Evolutionary conservation across 2,888 invertebrate species (phyloP).

Genomic region (Micropterix aruncella): DNA sequence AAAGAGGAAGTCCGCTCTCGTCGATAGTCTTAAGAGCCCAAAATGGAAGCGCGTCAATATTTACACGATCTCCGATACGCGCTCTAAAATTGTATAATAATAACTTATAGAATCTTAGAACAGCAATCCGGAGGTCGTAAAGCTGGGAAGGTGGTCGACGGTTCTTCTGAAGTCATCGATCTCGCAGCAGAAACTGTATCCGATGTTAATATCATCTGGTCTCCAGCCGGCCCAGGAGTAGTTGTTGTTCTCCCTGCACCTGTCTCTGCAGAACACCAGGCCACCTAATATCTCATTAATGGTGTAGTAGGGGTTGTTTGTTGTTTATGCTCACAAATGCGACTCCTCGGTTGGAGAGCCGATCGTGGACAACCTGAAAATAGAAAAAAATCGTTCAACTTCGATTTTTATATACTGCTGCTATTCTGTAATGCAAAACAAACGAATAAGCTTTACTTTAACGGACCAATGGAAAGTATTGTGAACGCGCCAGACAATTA

Average conservation of each 20-base stretch:
- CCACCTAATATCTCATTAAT: conserved; percentile 20
- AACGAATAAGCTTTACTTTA: too few species aligned
- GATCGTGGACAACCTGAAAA: conserved; percentile 39
- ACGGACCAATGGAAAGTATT: too few species aligned
- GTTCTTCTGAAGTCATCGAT: conserved; percentile 38
- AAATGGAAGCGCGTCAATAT: too few species aligned
- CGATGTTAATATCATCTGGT: conserved; percentile 31
- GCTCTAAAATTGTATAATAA: too few species aligned
- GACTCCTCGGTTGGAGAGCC: conserved; percentile 30
- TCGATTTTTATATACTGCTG: too few species aligned
- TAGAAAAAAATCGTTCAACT: too few species aligned
- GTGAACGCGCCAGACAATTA: too few species aligned
- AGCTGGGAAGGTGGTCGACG: conserved; percentile 37
- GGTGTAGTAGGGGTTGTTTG: conserved; percentile 44
- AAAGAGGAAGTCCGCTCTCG: too few species aligned
- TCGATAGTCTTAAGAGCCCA: too few species aligned
- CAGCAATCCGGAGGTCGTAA: conserved; percentile 14
- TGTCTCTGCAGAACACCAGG: conserved; percentile 37
- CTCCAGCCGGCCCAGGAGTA: conserved; percentile 47
- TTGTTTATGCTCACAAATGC: conserved; percentile 50
- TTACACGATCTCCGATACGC: too few species aligned
- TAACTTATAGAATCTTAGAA: too few species aligned
- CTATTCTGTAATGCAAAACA: too few species aligned
- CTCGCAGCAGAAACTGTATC: conserved; percentile 48
- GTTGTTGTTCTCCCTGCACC: conserved; percentile 36